phyloP scores from a whole-genome alignment of 2,113 vertebrate genomes.

The Pseudorasbora parva region DNA sequence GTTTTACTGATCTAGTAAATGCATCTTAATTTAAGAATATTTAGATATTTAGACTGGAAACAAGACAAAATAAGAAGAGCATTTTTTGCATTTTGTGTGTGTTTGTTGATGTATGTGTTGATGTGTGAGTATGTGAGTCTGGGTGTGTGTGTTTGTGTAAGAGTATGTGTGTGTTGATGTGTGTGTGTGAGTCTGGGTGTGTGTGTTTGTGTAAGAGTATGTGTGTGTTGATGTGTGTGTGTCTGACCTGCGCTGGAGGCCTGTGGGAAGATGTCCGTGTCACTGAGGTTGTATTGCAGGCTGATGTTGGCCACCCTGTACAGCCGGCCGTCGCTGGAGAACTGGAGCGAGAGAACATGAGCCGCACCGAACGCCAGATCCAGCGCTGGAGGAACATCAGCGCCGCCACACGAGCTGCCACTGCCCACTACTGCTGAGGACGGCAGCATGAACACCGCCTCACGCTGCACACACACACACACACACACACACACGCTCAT shows the following conservation, averaged over 20 bases:
- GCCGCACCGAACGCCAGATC: slow-evolving; percentile 76
- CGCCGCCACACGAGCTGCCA: slow-evolving; percentile 79
- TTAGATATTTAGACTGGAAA: too few relatives aligned
- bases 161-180: too few relatives aligned
- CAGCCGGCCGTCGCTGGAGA: slow-evolving; percentile 68
- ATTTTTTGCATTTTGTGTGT: too few relatives aligned
- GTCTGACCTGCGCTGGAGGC: slow-evolving; percentile 78
- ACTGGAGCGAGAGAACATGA: slow-evolving; percentile 78
- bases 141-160: too few relatives aligned
- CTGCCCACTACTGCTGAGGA: slow-evolving; percentile 68
- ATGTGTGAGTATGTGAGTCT: too few relatives aligned
- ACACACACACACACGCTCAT: too few relatives aligned
- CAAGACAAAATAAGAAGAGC: too few relatives aligned
- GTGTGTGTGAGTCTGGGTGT: too few relatives aligned
- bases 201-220: background rate
- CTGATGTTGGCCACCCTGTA: slow-evolving; percentile 78
- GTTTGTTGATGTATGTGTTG: too few relatives aligned
- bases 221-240: background rate
- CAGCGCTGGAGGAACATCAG: slow-evolving; percentile 65
- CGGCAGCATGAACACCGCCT: slow-evolving; percentile 71
- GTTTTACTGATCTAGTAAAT: too few relatives aligned
- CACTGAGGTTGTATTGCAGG: slow-evolving; percentile 86
- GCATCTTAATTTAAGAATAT: too few relatives aligned
- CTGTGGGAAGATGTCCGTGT: slow-evolving; percentile 77
- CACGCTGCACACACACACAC: slow-evolving; percentile 65